Evolutionary conservation across 2,113 vertebrate species (phyloP).

Genomic region (Ploceus nigricollis): DNA sequence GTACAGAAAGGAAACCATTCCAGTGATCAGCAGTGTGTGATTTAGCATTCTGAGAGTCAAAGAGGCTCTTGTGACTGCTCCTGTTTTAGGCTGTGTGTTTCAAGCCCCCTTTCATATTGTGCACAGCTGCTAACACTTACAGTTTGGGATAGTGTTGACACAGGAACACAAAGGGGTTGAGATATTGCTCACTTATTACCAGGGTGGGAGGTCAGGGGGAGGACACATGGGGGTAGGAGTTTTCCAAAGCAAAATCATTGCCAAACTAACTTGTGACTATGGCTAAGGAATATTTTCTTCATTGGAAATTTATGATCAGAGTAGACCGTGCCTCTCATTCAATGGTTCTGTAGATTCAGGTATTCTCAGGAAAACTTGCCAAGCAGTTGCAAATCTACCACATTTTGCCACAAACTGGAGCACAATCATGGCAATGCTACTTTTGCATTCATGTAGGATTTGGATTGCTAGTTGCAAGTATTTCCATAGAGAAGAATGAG

Average conservation of each 20-base stretch:
- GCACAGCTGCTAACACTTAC: slow-evolving; percentile 62
- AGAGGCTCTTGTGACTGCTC: slow-evolving; percentile 54
- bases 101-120: slow-evolving; percentile 31
- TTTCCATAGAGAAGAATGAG: background rate
- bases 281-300: background rate
- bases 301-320: background rate
- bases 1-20: slow-evolving; percentile 37
- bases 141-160: slow-evolving; percentile 54
- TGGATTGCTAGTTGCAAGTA: background rate
- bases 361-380: background rate
- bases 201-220: slow-evolving; percentile 33
- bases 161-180: slow-evolving; percentile 48
- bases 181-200: slow-evolving; percentile 37
- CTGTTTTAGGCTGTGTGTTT: background rate
- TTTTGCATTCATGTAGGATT: background rate
- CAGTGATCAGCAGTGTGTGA: slow-evolving; percentile 39
- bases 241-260: background rate
- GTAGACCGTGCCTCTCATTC: background rate
- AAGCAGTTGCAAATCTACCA: background rate
- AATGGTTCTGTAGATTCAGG: background rate
- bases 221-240: background rate
- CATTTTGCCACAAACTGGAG: background rate
- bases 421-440: background rate
- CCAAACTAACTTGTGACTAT: background rate
- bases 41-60: slow-evolving; percentile 56